These are phyloP conservation scores for Clarias fuscus DNA, from an alignment of 2,797 vertebrate species.

Conservation along the genomic window DNA sequence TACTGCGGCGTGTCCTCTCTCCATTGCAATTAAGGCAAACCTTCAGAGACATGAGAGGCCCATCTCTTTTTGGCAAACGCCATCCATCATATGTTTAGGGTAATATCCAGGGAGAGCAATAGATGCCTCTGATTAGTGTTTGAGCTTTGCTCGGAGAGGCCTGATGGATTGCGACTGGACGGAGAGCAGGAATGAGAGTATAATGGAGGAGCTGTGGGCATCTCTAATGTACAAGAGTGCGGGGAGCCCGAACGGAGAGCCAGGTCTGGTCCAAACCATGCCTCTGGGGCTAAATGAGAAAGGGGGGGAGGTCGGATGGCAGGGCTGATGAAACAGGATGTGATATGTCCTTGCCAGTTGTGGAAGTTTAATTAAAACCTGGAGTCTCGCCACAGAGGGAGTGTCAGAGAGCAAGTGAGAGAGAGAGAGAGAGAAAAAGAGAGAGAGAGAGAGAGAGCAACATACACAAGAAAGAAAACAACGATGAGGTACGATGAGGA, in stretches of 20 bases:
- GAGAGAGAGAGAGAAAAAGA: slow-evolving; percentile 15
- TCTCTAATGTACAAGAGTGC: slow-evolving; percentile 35
- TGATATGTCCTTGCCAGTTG: slow-evolving; percentile 57
- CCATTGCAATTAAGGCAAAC: slow-evolving; percentile 78
- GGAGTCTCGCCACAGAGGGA: slow-evolving; percentile 34
- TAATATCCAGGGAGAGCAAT: slow-evolving; percentile 67
- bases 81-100: slow-evolving; percentile 74
- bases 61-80: slow-evolving; percentile 70
- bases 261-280: slow-evolving; percentile 15
- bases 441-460: slow-evolving; percentile 22
- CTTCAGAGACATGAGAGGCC: slow-evolving; percentile 71
- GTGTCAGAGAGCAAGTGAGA: slow-evolving; percentile 27
- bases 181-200: slow-evolving; percentile 5
- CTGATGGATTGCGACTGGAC: slow-evolving; percentile 24
- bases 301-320: slow-evolving; percentile 4
- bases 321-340: slow-evolving; percentile 53
- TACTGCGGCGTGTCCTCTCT: slow-evolving; percentile 73
- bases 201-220: slow-evolving; percentile 25
- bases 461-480: not conserved
- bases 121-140: slow-evolving; percentile 50
- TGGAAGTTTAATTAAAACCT: slow-evolving; percentile 56
- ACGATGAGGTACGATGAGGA: not conserved
- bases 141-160: slow-evolving; percentile 38
- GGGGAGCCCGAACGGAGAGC: not conserved
- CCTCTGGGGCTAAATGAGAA: slow-evolving; percentile 30